Evolutionary conservation across 2,888 invertebrate species (phyloP).

Genomic region (Drosophila prostipennis): DNA sequence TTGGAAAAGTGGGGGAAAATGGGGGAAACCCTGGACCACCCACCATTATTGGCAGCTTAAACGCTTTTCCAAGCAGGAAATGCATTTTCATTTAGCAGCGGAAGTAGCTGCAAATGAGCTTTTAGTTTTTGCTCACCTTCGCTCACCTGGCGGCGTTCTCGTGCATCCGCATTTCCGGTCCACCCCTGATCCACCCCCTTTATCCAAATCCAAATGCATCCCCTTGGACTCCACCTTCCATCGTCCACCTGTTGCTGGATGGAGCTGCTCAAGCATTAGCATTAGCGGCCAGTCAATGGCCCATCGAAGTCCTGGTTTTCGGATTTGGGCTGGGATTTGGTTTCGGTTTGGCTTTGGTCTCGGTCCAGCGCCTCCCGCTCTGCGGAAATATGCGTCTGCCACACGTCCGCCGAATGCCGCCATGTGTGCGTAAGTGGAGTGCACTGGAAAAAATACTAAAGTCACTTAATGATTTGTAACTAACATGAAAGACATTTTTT

Average conservation of each 20-base stretch:
- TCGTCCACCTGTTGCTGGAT: conserved; percentile 39
- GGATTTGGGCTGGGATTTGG: not conserved
- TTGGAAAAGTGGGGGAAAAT: not conserved
- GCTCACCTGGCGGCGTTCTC: conserved; percentile 30
- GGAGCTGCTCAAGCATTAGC: conserved; percentile 43
- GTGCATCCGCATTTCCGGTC: conserved; percentile 44
- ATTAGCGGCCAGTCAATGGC: conserved; percentile 33
- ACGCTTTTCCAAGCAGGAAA: conserved; percentile 80
- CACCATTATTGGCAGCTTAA: conserved; percentile 44
- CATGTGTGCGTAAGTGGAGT: conserved; percentile 2
- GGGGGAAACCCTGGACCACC: no score
- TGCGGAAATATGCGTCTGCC: conserved; percentile 75
- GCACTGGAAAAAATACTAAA: conserved; percentile 2
- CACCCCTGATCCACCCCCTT: not conserved
- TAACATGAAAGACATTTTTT: no score
- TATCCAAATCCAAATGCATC: not conserved
- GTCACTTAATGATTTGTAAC: no score
- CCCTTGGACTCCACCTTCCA: not conserved
- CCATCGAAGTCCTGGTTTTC: conserved; percentile 17
- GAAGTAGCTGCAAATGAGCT: conserved; percentile 83
- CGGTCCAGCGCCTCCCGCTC: conserved; percentile 22
- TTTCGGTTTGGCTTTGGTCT: conserved; percentile 7
- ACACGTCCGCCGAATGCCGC: conserved; percentile 27
- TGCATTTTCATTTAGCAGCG: conserved; percentile 83
- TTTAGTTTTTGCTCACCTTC: conserved; percentile 80